A percentile compares a stretch with the other conserved stretches of the same genome.
Conservation (phyloP, 2,888 invertebrate genomes). For the Arge pagana region DNA sequence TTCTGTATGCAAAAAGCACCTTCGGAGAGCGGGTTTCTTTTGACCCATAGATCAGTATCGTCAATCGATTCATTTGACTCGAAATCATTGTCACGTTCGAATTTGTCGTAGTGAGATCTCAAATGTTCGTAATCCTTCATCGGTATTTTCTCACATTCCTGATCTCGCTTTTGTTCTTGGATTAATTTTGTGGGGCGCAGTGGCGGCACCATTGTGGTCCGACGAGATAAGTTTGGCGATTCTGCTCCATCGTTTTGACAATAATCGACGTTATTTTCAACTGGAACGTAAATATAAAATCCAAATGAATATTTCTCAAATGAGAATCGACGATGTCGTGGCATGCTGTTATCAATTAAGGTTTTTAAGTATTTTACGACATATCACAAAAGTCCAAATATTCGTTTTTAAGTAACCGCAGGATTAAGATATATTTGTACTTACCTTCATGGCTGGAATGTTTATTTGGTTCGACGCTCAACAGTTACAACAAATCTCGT, state of each 20-base stretch:
- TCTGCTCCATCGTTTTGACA: conserved; percentile 35
- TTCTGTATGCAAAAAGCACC: too few relatives aligned
- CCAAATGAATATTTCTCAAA: background rate
- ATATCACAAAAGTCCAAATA: background rate
- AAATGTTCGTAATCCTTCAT: conserved; percentile 39
- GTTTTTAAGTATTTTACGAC: too few relatives aligned
- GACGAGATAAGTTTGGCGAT: conserved; percentile 53
- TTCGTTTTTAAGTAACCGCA: background rate
- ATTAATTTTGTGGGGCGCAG: conserved; percentile 32
- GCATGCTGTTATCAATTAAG: too few relatives aligned
- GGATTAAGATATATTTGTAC: conserved; percentile 19
- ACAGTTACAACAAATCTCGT: background rate
- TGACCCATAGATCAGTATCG: conserved; percentile 9
- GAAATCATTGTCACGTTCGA: conserved; percentile 26
- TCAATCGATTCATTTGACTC: too few relatives aligned
- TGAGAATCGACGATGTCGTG: too few relatives aligned
- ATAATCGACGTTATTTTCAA: conserved; percentile 33
- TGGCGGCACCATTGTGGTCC: conserved; percentile 60
- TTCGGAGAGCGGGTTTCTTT: conserved; percentile 8
- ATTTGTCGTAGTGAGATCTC: conserved; percentile 38
- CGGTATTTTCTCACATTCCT: conserved; percentile 24
- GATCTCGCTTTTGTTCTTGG: conserved; percentile 16
- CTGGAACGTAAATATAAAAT: conserved; percentile 33
- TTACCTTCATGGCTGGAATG: conserved; percentile 27
- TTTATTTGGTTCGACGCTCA: too few relatives aligned